Evolutionary conservation across 2,888 invertebrate genomes (phyloP), one percentile per base, ranked within the genome.

Genomic region (Cabera pusaria): DNA sequence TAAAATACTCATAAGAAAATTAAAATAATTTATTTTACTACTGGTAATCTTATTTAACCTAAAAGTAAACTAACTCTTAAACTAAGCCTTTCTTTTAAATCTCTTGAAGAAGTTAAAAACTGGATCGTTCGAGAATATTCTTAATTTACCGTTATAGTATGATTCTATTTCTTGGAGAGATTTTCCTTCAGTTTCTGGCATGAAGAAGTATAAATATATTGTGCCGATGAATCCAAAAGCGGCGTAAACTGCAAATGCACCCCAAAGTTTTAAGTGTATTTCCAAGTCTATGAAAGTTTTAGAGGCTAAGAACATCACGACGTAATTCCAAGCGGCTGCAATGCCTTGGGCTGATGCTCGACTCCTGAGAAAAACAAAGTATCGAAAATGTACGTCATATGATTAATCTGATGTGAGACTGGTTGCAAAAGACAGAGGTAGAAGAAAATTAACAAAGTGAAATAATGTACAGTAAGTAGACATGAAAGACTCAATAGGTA

Each of bases 121-220:
- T 17, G 83, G 81, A 44, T 88, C 88, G 27, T 87, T 69, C 3
- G 88, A 87, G 24, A 88, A 88, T 19, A 64, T 78, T 50, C 63
- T 73, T 1, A 72, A 47, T 44, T 78, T 59, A 3, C 83, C 84
- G 11, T 63, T 68, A 46, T 86, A 90, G 42, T 74, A 81, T 0
- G 70, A 64, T 57, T 91, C 90, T 6, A 91, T 90, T 51, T 90
- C 88, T 61, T 86, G 81, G 5, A 91, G 70, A 0, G 79, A 68
- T 34, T 80, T 86, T 0, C 90, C 90, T 73, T 91, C 91, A 0
- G 91, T 91, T 64, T 91, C 91, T 16, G 90, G 90, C 43, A 91
- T 58, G 40, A 79, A 81, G 57, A 90, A 86, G 60, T 90, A 91
- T 2, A 91, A 66, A 43, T 84, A 90, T 4, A 90, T 52, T 1